Base-by-base conservation (phyloP, 2,797 vertebrate genomes). In the Hapalemur alaotrensis region DNA sequence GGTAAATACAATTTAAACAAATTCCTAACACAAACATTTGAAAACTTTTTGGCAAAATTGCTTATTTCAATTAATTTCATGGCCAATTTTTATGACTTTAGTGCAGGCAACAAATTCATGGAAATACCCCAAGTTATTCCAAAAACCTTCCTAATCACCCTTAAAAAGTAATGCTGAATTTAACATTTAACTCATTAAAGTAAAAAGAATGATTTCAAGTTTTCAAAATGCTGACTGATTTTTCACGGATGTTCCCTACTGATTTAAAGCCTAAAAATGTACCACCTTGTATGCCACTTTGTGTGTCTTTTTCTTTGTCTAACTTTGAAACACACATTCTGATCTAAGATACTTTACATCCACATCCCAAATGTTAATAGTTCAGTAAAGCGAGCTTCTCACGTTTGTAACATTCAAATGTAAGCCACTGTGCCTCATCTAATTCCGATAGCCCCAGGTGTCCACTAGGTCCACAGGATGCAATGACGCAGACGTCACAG, bases 21-120 rank as follows among this genome's bases (percentile, higher is more conserved):
- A 86, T 67, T 81, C 28, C 25, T 35, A 69, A 35, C 35, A 93
- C 11, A 83, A 86, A 2, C 14, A 7, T 78, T 92, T 67, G 57
- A 70, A 50, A 73, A 48, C 12, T 61, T 80, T 93, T 46, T 38
- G 10, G 22, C 65, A 95, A 89, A 83, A 72, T 4, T 6, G 7
- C 30, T 82, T 50, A 86, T 41, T 93, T 63, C 78, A 84, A 91
- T 50, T 87, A 84, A 82, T 76, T 61, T 84, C 46, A 69, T 28
- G 35, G 57, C 57, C 30, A 13, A 35, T 61, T 97, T 93, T 89
- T 85, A 83, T 50, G 65, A 87, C 80, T 91, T 82, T 91, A 79
- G 76, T 81, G 76, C 0, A 69, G 52, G 63, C 23, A 79, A 81
- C 75, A 52, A 87, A 89, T 67, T 57, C 54, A 38, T 59, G 4